Evolutionary conservation across 1,140 invertebrate species (phyloP).

Genomic region (Macrostomum lignano): DNA sequence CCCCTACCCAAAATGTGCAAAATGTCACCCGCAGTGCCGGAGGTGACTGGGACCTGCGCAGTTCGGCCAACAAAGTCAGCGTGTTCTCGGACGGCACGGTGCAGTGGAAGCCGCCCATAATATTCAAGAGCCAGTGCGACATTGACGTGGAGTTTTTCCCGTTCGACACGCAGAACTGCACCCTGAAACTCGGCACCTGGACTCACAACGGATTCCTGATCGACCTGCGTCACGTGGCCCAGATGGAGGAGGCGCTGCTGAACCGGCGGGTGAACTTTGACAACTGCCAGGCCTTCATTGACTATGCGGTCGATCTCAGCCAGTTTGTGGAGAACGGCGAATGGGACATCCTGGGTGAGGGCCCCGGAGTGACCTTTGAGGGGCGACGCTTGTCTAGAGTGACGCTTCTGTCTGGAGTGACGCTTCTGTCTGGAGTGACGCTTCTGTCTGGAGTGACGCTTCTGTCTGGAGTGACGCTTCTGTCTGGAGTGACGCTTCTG

Average conservation of each 20-base stretch:
- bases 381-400: no score
- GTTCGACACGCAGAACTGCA: conserved; percentile 38
- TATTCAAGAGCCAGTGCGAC: conserved; percentile 36
- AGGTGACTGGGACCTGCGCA: conserved; percentile 31
- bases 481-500: no score
- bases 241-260: not conserved
- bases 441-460: no score
- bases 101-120: conserved; percentile 38
- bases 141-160: conserved; percentile 39
- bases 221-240: conserved; percentile 1
- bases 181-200: conserved; percentile 32
- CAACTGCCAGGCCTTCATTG: not conserved
- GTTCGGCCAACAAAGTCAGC: not conserved
- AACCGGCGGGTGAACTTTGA: not conserved
- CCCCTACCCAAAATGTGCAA: no score
- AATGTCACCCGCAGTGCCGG: conserved; percentile 28
- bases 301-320: conserved; percentile 2
- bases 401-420: no score
- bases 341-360: conserved; percentile 8
- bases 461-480: no score
- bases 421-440: no score
- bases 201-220: conserved; percentile 25
- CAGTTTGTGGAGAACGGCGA: conserved; percentile 1
- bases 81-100: conserved; percentile 33
- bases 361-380: no score